Percentiles rank a stretch among this genome's conserved stretches.
Conservation (phyloP, 2,797 vertebrate species). For the Enteromius unitaeniatus region DNA sequence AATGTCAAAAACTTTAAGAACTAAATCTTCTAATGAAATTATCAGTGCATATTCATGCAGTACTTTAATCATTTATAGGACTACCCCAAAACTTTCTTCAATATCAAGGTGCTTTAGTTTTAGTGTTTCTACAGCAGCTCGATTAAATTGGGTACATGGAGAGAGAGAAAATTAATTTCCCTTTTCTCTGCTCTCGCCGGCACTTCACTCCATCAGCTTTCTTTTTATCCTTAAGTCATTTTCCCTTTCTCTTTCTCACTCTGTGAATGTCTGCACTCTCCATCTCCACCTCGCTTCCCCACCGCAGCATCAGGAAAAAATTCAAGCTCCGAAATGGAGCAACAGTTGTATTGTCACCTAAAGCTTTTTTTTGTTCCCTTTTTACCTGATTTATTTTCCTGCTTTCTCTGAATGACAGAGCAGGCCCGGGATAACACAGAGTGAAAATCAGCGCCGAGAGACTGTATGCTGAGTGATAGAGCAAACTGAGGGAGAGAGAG, state of each 20-base stretch:
- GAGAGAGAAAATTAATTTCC: conserved; percentile 35
- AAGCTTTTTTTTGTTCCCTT: conserved; percentile 65
- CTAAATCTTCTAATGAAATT: background rate
- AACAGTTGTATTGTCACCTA: conserved; percentile 71
- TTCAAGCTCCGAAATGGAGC: conserved; percentile 69
- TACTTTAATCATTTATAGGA: background rate
- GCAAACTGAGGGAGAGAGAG: conserved; percentile 66
- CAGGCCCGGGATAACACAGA: conserved; percentile 54
- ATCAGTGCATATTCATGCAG: conserved; percentile 5
- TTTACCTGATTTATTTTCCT: conserved; percentile 60
- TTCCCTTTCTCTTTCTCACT: conserved; percentile 32
- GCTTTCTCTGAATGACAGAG: conserved; percentile 56
- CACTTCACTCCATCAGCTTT: conserved; percentile 30
- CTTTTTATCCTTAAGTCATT: conserved; percentile 40
- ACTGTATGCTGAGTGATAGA: conserved; percentile 37
- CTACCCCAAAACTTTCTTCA: background rate
- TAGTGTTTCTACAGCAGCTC: conserved; percentile 9
- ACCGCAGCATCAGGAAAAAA: conserved; percentile 62
- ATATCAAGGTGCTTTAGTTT: conserved; percentile 31
- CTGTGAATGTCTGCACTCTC: conserved; percentile 23
- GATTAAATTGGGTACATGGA: conserved; percentile 15
- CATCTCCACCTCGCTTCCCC: conserved; percentile 49
- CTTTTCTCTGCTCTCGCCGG: conserved; percentile 8
- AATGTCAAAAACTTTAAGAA: background rate
- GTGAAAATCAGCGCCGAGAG: conserved; percentile 52